A percentile compares a stretch with the other conserved stretches of the same genome.
Evolutionary conservation across 1,140 invertebrate species (phyloP).

Genomic region (Steinernema feltiae): DNA sequence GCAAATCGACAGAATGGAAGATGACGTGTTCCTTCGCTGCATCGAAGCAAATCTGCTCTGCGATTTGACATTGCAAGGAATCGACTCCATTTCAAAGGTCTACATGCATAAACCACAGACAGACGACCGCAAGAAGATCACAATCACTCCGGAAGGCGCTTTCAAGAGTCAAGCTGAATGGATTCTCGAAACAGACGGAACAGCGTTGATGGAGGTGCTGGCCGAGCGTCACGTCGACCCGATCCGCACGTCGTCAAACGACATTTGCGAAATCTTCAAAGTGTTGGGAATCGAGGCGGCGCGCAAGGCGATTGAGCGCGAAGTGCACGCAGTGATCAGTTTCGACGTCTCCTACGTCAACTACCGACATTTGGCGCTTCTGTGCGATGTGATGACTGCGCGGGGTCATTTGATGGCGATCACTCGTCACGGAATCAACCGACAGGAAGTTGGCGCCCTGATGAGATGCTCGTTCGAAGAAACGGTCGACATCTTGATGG

Average conservation of each 20-base stretch:
- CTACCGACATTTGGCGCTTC: slow-evolving; percentile 93
- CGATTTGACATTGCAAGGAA: slow-evolving; percentile 90
- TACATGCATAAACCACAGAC: slow-evolving; percentile 99
- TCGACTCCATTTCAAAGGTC: slow-evolving; percentile 69
- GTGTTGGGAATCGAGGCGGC: slow-evolving; percentile 97
- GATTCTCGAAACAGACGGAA: slow-evolving; percentile 99
- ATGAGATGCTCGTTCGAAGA: slow-evolving; percentile 75
- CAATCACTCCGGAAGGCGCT: slow-evolving; percentile 93
- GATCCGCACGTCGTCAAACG: slow-evolving; percentile 91
- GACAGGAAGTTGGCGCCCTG: slow-evolving; percentile 96
- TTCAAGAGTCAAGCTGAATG: slow-evolving; percentile 97
- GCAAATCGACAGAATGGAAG: slow-evolving; percentile 97
- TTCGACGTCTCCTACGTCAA: slow-evolving; percentile 99
- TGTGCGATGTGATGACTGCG: no score
- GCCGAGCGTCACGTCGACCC: slow-evolving; percentile 95
- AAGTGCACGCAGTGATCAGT: slow-evolving; percentile 98
- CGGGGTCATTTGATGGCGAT: no score
- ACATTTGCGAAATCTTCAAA: slow-evolving; percentile 98
- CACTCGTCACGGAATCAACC: slow-evolving; percentile 98
- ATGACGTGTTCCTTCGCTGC: slow-evolving; percentile 94
- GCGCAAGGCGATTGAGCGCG: slow-evolving; percentile 95
- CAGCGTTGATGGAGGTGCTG: slow-evolving; percentile 84
- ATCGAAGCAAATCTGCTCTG: slow-evolving; percentile 98
- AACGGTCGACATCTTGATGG: slow-evolving; percentile 83
- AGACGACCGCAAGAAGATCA: slow-evolving; percentile 93